These are phyloP conservation scores for Clistopyga incitator DNA, from an alignment of 2,888 invertebrate genomes.

Conservation along the genomic window DNA sequence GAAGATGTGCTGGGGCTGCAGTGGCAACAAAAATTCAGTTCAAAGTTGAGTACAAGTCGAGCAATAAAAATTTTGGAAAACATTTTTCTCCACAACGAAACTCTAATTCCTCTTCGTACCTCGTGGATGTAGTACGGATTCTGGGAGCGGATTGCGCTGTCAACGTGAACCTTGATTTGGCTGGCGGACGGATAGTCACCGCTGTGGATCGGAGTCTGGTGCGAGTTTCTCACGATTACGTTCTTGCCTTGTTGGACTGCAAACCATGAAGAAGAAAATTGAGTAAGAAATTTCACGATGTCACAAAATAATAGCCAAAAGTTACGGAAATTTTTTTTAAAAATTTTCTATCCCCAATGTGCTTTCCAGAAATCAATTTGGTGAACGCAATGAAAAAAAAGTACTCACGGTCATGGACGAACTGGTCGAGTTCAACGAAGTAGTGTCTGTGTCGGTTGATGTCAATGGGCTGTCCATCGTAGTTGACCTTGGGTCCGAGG, in stretches of 20 bases:
- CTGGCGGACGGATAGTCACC: slow-evolving; percentile 86
- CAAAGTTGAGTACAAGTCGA: neutral
- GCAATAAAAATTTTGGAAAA: neutral
- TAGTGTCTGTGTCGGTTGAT: slow-evolving; percentile 87
- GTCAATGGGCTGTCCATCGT: slow-evolving; percentile 86
- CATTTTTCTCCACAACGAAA: neutral
- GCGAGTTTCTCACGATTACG: slow-evolving; percentile 88
- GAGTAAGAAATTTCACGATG: slow-evolving; percentile 13
- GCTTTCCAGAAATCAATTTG: too few relatives aligned
- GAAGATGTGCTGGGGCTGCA: slow-evolving; percentile 85
- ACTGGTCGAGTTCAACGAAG: slow-evolving; percentile 88
- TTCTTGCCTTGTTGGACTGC: slow-evolving; percentile 88
- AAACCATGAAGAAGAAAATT: slow-evolving; percentile 42
- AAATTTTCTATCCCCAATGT: too few relatives aligned
- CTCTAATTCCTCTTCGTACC: slow-evolving; percentile 78
- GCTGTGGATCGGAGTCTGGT: slow-evolving; percentile 85
- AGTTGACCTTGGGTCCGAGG: slow-evolving; percentile 89
- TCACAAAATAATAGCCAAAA: neutral
- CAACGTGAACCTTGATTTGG: slow-evolving; percentile 88
- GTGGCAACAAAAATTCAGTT: slow-evolving; percentile 38
- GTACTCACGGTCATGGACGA: slow-evolving; percentile 85
- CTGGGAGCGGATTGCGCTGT: slow-evolving; percentile 84
- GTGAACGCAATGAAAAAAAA: too few relatives aligned
- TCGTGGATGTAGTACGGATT: slow-evolving; percentile 81
- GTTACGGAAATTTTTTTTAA: too few relatives aligned